Percentiles rank a stretch among this genome's conserved stretches.
Conservation (phyloP, 2,888 invertebrate species). For the Phlogophora meticulosa region DNA sequence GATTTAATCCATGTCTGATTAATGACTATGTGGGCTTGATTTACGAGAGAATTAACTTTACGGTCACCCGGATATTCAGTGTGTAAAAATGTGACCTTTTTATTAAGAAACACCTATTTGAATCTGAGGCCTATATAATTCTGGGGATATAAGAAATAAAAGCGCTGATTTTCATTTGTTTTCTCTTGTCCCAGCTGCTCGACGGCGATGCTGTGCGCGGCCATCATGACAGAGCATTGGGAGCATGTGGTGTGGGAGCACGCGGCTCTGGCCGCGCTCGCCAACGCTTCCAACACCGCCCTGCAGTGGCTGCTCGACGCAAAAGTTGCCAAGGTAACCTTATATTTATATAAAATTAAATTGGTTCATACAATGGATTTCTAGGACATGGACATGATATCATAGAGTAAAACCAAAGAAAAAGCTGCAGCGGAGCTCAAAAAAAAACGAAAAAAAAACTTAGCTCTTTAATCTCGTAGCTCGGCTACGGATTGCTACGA, state of each 20-base stretch:
- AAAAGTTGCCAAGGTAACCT: conserved; percentile 93
- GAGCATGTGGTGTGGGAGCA: conserved; percentile 96
- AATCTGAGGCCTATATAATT: not conserved
- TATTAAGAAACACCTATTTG: not conserved
- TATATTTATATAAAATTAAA: too few relatives aligned
- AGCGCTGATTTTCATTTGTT: not conserved
- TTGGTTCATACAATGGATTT: not conserved
- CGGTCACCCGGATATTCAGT: not conserved
- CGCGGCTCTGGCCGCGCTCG: conserved; percentile 90
- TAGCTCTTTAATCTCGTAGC: conserved; percentile 20
- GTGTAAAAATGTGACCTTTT: conserved; percentile 13
- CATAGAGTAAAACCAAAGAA: not conserved
- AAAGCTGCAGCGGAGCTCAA: not conserved
- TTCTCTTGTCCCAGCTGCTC: conserved; percentile 90
- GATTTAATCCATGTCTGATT: conserved; percentile 41
- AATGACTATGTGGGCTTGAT: conserved; percentile 33
- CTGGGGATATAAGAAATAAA: too few relatives aligned
- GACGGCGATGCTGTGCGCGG: conserved; percentile 95
- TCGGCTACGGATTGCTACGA: conserved; percentile 45
- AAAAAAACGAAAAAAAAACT: conserved; percentile 4
- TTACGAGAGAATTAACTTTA: conserved; percentile 31
- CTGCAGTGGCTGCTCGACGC: conserved; percentile 95
- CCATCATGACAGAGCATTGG: conserved; percentile 98
- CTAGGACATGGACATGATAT: too few relatives aligned
- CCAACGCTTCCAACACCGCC: conserved; percentile 92